phyloP scores from a whole-genome alignment of 2,888 invertebrate genomes.

The Agonopterix alstromeriana region DNA sequence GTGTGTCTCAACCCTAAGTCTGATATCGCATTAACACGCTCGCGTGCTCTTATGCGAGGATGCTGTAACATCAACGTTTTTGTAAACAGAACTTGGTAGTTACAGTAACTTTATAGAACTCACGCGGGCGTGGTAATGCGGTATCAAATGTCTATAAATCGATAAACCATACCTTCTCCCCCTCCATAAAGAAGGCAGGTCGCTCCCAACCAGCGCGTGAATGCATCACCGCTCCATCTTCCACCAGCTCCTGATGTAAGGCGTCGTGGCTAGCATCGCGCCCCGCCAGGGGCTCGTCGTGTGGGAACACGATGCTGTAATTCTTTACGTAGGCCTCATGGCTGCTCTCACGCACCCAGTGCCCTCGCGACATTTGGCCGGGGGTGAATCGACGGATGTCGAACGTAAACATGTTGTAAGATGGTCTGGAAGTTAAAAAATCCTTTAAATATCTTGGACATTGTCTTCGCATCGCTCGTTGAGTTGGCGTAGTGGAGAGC shows the following conservation, averaged over 20 bases:
- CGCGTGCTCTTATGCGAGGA: no score
- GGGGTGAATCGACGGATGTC: constrained; percentile 90
- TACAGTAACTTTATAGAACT: no score
- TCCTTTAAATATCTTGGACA: background rate
- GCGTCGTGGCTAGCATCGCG: constrained; percentile 76
- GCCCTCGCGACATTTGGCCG: constrained; percentile 80
- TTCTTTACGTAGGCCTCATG: constrained; percentile 95
- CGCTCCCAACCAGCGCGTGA: constrained; percentile 92
- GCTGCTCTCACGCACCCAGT: constrained; percentile 88
- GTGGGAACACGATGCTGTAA: constrained; percentile 85
- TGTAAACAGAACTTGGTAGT: no score
- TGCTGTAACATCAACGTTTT: no score
- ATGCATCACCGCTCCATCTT: constrained; percentile 91
- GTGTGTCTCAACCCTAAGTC: no score
- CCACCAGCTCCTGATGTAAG: constrained; percentile 78
- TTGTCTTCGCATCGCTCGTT: no score
- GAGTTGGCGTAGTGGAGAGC: no score
- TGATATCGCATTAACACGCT: no score
- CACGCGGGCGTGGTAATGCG: no score
- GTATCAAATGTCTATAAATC: background rate
- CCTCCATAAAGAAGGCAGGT: constrained; percentile 86
- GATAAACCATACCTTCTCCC: constrained; percentile 39
- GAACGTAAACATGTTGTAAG: constrained; percentile 89
- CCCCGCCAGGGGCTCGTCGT: constrained; percentile 90
- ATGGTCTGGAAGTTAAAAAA: constrained; percentile 72